These are phyloP conservation scores for Aphrophora alni DNA, from an alignment of 2,888 invertebrate genomes.

Conservation along the genomic window DNA sequence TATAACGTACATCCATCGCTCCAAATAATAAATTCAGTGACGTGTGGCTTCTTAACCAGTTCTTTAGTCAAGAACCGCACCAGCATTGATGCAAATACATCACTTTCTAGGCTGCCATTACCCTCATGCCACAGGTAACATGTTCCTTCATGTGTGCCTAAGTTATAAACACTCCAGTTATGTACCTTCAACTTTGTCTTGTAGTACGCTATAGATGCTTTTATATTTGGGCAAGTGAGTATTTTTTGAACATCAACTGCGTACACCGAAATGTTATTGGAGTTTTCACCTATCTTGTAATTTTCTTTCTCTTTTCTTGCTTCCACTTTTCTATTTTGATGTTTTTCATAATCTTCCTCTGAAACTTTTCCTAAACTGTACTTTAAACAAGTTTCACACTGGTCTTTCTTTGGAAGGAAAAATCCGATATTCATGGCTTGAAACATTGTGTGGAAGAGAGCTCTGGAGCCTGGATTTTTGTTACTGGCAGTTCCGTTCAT, in stretches of 20 bases:
- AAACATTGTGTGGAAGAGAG: conserved; percentile 33
- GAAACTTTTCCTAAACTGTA: conserved; percentile 18
- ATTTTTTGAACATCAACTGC: conserved; percentile 35
- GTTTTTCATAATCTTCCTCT: conserved; percentile 23
- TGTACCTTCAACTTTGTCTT: conserved; percentile 34
- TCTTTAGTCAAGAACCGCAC: not conserved
- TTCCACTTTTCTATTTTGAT: conserved; percentile 28
- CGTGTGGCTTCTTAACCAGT: not conserved
- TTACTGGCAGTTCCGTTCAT: conserved; percentile 21
- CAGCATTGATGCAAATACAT: conserved; percentile 17
- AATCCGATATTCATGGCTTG: conserved; percentile 42
- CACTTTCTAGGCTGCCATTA: conserved; percentile 4
- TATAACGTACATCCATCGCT: no score
- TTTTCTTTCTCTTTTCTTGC: conserved; percentile 12
- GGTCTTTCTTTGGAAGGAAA: conserved; percentile 42
- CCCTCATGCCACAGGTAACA: conserved; percentile 31
- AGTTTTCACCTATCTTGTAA: conserved; percentile 20
- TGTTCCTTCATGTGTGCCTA: conserved; percentile 11
- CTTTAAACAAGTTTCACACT: conserved; percentile 32
- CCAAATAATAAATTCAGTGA: no score
- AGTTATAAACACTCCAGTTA: conserved; percentile 15
- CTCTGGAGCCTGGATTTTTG: conserved; percentile 13
- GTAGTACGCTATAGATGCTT: conserved; percentile 27
- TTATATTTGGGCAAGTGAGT: conserved; percentile 31
- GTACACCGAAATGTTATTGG: conserved; percentile 15